Base-by-base conservation (phyloP, 2,888 invertebrate genomes). In the Thera britannica region DNA sequence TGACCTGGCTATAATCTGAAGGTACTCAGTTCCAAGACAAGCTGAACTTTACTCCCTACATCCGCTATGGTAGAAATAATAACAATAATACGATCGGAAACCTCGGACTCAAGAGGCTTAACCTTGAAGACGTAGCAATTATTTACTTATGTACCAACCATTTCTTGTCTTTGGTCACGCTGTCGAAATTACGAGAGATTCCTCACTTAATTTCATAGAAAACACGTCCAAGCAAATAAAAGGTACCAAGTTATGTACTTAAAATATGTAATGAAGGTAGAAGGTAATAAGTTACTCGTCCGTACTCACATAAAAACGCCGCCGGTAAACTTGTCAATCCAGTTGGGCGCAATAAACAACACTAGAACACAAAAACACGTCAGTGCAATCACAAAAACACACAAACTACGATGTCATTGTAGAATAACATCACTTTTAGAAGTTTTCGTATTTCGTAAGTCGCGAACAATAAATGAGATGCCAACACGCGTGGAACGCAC, bases 271-370 rank as follows among this genome's bases (percentile, higher is more conserved):
- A 23, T 49, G 3, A 11, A n/a, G 12, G n/a, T 38, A 5, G 3
- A 38, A 49, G 48, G 51, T 51, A 51, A 7, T 48, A 23, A 23
- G 23, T 23, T 41, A 41, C 41, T 41, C 41, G 48, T 61, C 54
- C 36, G 36, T 64, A 74, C 65, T 68, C 66, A 70, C 66, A 63
- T 57, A 38, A 58, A 81, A 81, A 83, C 72, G 73, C 86, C 86
- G 85, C 86, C 86, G 85, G 83, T 75, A 65, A 79, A 83, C 81
- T 82, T 73, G 78, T 73, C 81, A 88, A 89, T 90, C 89, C 89
- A 85, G 82, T 80, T 72, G 73, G 74, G 66, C 75, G 73, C 58
- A 73, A 71, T 71, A 80, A 84, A 80, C 76, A 78, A 80, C 77
- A 79, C 81, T 76, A 75, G 76, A 76, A 72, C 72, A 78, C 81